These are phyloP conservation scores for Pelusios castaneus DNA, from an alignment of 2,113 vertebrate species.

Conservation along the genomic window DNA sequence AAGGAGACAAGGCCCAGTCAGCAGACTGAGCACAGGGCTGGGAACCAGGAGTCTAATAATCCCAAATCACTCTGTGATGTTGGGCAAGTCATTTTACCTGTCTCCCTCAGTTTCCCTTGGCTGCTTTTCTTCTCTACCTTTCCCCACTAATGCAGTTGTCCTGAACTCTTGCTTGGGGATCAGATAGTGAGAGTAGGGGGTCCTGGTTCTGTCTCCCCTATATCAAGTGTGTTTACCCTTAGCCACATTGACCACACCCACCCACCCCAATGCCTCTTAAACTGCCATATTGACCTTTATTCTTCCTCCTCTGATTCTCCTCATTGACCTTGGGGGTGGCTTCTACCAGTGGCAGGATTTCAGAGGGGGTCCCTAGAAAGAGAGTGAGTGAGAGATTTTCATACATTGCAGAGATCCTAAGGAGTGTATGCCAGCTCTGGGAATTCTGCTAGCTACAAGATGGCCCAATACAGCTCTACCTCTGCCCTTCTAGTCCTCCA, in stretches of 20 bases:
- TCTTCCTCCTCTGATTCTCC: conserved; percentile 41
- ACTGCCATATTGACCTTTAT: conserved; percentile 71
- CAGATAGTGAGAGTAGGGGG: background rate
- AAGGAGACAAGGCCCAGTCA: background rate
- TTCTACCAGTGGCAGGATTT: conserved; percentile 89
- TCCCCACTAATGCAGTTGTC: background rate
- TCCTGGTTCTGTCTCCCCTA: too few species aligned
- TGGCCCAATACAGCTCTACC: background rate
- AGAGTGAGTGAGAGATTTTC: background rate
- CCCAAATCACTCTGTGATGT: background rate
- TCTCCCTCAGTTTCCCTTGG: background rate
- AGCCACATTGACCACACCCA: background rate
- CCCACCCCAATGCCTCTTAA: background rate
- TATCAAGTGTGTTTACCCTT: background rate
- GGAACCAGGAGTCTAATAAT: background rate
- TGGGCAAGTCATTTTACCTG: background rate
- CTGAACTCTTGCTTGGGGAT: background rate
- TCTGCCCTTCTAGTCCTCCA: background rate
- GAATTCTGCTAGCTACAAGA: background rate
- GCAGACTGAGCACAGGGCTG: background rate
- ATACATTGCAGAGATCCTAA: background rate
- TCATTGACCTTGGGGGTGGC: conserved; percentile 71
- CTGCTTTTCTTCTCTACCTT: background rate
- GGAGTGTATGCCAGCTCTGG: background rate
- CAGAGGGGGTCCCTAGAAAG: conserved; percentile 84